A percentile compares a stretch with the other conserved stretches of the same genome.
These are phyloP conservation scores for Eupeodes latifasciatus DNA, from an alignment of 2,888 invertebrate species.

Conservation along the genomic window DNA sequence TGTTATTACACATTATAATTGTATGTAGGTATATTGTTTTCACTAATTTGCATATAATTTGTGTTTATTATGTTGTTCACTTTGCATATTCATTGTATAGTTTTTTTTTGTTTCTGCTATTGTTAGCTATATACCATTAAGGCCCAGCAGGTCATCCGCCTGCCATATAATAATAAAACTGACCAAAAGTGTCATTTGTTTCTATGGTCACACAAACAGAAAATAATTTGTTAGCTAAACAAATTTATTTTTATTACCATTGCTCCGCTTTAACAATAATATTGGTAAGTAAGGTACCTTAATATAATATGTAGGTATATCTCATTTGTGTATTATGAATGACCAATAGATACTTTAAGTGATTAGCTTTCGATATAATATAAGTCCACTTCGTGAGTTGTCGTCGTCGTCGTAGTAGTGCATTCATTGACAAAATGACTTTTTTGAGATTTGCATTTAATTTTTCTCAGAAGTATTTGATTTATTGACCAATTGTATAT, in stretches of 20 bases:
- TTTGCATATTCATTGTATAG: constrained; percentile 32
- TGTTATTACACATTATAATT: constrained; percentile 20
- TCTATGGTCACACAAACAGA: constrained; percentile 30
- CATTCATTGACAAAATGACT: constrained; percentile 9
- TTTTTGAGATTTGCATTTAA: constrained; percentile 36
- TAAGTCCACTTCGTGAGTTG: not conserved
- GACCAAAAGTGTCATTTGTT: constrained; percentile 57
- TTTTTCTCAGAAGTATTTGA: not conserved
- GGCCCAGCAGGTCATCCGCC: constrained; percentile 67
- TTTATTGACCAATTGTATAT: constrained; percentile 40
- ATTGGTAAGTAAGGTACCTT: too few species aligned
- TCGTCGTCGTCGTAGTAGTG: too few species aligned
- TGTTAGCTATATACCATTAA: not conserved
- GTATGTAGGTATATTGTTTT: constrained; percentile 28
- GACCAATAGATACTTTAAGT: constrained; percentile 1
- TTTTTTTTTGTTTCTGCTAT: not conserved
- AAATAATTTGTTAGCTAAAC: constrained; percentile 40
- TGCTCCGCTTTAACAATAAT: not conserved
- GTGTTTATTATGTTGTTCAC: constrained; percentile 31
- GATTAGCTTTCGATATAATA: constrained; percentile 64
- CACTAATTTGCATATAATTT: constrained; percentile 69
- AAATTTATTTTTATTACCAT: constrained; percentile 56
- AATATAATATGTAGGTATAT: too few species aligned
- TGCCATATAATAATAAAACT: constrained; percentile 26
- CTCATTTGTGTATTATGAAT: not conserved